Evolutionary conservation across 2,113 vertebrate genomes (phyloP).

Genomic region (Cyprinodon variegatus): DNA sequence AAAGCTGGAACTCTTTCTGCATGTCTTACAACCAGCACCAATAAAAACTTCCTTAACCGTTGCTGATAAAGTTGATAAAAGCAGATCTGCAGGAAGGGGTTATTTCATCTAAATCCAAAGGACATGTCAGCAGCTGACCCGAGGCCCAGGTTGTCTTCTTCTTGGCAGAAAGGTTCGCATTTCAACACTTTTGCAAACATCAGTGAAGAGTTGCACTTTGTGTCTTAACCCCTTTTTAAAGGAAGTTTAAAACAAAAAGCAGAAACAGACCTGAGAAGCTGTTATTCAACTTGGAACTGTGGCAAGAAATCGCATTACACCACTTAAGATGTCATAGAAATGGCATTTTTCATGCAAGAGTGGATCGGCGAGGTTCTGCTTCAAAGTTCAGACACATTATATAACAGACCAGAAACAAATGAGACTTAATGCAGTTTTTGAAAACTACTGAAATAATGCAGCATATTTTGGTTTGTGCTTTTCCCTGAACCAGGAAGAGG

Average conservation of each 20-base stretch:
- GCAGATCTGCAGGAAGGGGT: background rate
- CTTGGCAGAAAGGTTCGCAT: background rate
- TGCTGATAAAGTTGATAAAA: background rate
- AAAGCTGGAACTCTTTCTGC: background rate
- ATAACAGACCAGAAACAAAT: background rate
- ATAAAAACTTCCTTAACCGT: background rate
- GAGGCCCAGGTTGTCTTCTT: background rate
- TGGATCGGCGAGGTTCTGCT: constrained; percentile 9
- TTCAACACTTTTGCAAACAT: constrained; percentile 14
- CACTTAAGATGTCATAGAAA: background rate
- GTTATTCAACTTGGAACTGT: constrained; percentile 29
- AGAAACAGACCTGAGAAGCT: constrained; percentile 26
- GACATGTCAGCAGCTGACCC: background rate
- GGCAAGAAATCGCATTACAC: constrained; percentile 35
- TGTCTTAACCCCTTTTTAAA: constrained; percentile 3
- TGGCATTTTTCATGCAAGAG: too few relatives aligned
- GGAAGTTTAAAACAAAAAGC: constrained; percentile 25
- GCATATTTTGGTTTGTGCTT: background rate
- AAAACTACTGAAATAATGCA: background rate
- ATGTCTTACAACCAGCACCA: background rate
- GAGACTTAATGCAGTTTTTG: background rate
- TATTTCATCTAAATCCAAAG: background rate
- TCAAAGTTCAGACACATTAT: constrained; percentile 3
- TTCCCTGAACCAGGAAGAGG: constrained; percentile 9
- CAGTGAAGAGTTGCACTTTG: constrained; percentile 15